phyloP scores from a whole-genome alignment of 2,797 vertebrate genomes.

The Rhincodon typus region DNA sequence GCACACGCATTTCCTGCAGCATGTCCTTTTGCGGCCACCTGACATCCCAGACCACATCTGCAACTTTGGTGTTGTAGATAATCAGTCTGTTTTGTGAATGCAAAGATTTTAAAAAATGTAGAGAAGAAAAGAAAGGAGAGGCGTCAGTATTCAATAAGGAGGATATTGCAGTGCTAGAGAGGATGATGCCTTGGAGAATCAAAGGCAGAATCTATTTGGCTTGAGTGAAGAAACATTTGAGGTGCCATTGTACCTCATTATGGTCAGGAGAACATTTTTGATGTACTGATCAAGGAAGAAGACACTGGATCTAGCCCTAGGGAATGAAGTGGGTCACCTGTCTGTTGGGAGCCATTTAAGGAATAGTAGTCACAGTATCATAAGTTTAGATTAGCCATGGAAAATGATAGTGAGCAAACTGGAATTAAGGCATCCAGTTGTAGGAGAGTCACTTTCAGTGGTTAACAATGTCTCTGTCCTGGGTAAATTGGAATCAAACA shows the following conservation, averaged over 20 bases:
- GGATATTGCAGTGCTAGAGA: neutral
- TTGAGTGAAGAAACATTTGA: neutral
- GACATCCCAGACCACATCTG: too few species aligned
- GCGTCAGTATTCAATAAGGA: neutral
- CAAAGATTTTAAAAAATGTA: neutral
- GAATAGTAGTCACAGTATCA: too few species aligned
- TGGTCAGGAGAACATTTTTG: neutral
- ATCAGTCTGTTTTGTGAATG: neutral
- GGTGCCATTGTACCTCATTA: too few species aligned
- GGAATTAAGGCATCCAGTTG: neutral
- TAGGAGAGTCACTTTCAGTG: too few species aligned
- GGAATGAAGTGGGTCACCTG: too few species aligned
- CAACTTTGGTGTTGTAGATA: too few species aligned
- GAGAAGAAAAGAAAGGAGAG: neutral
- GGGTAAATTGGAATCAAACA: neutral
- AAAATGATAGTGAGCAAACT: neutral
- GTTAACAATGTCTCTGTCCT: too few species aligned
- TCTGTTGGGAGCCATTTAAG: too few species aligned
- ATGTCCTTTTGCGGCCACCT: too few species aligned
- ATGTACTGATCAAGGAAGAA: neutral
- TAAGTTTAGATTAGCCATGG: neutral
- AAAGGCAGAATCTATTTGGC: neutral
- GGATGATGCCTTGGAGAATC: neutral
- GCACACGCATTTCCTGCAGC: too few species aligned
- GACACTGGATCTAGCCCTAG: neutral